Evolutionary conservation across 2,888 invertebrate species (phyloP).

Genomic region (Rugalucina vietnamica): DNA sequence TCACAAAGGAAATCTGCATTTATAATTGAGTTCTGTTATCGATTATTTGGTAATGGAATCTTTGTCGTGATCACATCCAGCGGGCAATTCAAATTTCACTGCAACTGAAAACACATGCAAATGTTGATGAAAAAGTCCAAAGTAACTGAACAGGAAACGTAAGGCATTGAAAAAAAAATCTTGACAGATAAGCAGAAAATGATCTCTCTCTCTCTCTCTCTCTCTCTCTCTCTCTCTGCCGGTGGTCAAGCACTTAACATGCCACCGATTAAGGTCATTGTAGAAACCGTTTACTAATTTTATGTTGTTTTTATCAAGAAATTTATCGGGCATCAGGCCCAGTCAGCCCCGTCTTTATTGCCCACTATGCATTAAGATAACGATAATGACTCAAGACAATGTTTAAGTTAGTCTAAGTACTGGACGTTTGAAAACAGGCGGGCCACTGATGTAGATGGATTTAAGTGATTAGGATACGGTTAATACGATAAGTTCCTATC

Average conservation of each 20-base stretch:
- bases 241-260: background rate
- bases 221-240: background rate
- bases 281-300: background rate
- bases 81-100: slow-evolving; percentile 8
- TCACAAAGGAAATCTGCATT: background rate
- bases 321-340: background rate
- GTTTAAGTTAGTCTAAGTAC: background rate
- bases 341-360: background rate
- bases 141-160: too few relatives aligned
- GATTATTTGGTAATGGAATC: background rate
- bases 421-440: background rate
- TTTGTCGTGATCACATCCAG: background rate
- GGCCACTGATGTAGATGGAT: background rate
- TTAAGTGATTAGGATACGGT: background rate
- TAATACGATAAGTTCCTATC: background rate
- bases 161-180: too few relatives aligned
- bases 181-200: background rate
- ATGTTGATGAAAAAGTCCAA: too few relatives aligned
- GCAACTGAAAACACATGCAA: too few relatives aligned
- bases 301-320: background rate
- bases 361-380: background rate
- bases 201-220: background rate
- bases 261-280: background rate
- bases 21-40: background rate
- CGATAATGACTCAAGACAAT: background rate